Evolutionary conservation across 2,888 invertebrate species (phyloP), one percentile per base, ranked within the genome.

Genomic region (Ethmia dodecea): DNA sequence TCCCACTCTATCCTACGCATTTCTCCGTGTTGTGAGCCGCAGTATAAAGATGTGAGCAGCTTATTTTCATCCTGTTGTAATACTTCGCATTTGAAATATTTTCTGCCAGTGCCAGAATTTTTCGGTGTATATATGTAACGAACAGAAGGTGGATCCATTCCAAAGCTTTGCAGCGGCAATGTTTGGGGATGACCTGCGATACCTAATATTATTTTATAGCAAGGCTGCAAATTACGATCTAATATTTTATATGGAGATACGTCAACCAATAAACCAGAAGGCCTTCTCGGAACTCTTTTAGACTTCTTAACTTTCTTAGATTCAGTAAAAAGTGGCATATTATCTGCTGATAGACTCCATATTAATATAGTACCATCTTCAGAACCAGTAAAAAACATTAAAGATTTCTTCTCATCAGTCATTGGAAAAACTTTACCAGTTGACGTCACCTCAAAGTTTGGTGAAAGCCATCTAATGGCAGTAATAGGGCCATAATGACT

Each of bases 281-380:
- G 92, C 33, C 88, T 74, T 46, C 67, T 74, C 3, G 56, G 52
- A 25, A 89, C 63, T 43, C 89, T 75, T 50, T 77, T 83, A 3
- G 86, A 76, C 49, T 74, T 80, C 44, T 76, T 79, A 2, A 73
- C 53, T 50, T 72, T 78, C 37, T 73, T 80, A 0, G 60, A 57
- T 48, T 79, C 77, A 42, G 72, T 60, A 2, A 22, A 22, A 16
- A 55, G 43, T 2, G 57, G 60, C 1, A 73, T 45, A 43, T 75
- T 79, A 41, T 79, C 76, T n/a, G 81, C 78, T 42, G 90, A 88
- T 31, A 94, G 70, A 72, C 92, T 90, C 93, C 94, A 94, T 56
- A 93, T 89, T 25, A 90, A 80, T 29, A 94, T 78, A 1, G 75
- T 87, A 1, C 93, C 93, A 60, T 94, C 94, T 43, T 89, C 80